A percentile compares a stretch with the other conserved stretches of the same genome.
These are phyloP conservation scores for Cheilosia grossa DNA, from an alignment of 2,888 invertebrate species.

Conservation along the genomic window DNA sequence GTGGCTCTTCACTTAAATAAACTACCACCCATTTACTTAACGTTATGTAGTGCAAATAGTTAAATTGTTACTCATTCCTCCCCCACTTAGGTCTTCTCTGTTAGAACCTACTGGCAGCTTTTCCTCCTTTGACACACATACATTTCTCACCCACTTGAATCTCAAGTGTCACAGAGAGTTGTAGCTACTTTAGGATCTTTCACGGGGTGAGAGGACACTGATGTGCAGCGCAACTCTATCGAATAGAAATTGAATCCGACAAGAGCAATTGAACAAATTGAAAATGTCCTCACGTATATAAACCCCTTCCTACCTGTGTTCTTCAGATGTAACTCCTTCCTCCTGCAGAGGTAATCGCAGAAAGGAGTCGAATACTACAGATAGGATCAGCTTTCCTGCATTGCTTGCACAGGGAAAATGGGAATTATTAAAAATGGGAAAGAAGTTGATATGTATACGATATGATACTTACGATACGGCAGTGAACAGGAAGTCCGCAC, in stretches of 20 bases:
- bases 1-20: background rate
- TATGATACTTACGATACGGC: background rate
- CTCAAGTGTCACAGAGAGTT: slow-evolving; percentile 47
- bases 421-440: slow-evolving; percentile 32
- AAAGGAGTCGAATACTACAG: slow-evolving; percentile 18
- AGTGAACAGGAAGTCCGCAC: slow-evolving; percentile 46
- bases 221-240: slow-evolving; percentile 36
- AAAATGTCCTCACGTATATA: slow-evolving; percentile 38
- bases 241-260: slow-evolving; percentile 69
- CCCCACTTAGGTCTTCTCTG: background rate
- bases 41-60: slow-evolving; percentile 43
- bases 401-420: slow-evolving; percentile 21
- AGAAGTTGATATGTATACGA: background rate
- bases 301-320: slow-evolving; percentile 29
- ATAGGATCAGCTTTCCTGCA: background rate
- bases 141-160: slow-evolving; percentile 63
- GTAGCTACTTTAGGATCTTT: slow-evolving; percentile 22
- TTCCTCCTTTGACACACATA: slow-evolving; percentile 30
- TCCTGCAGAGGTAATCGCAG: slow-evolving; percentile 12
- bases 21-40: slow-evolving; percentile 40
- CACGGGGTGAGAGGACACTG: slow-evolving; percentile 22
- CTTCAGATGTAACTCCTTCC: slow-evolving; percentile 3
- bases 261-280: slow-evolving; percentile 74
- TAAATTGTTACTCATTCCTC: slow-evolving; percentile 26
- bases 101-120: slow-evolving; percentile 4